Conservation (phyloP, 2,113 vertebrate genomes). For the Macrotis lagotis region DNA sequence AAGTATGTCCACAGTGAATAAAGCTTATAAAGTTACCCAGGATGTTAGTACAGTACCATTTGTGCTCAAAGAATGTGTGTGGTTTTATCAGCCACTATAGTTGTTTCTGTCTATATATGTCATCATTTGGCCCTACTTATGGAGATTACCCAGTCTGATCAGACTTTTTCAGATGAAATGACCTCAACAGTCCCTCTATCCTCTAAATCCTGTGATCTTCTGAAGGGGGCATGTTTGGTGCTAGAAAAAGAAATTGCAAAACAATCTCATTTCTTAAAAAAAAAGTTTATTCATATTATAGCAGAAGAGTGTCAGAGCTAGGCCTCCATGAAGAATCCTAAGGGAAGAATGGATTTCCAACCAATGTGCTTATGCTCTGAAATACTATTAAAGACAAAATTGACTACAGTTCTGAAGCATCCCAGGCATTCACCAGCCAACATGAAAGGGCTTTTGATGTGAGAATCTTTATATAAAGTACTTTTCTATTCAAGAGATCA, state of each 20-base stretch:
- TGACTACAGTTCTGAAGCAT: slow-evolving; percentile 11
- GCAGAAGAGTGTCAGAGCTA: background rate
- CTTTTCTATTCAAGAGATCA: slow-evolving; percentile 38
- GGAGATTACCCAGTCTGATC: background rate
- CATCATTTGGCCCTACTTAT: background rate
- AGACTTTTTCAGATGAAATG: background rate
- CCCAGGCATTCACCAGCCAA: background rate
- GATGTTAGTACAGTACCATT: background rate
- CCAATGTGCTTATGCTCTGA: slow-evolving; percentile 7
- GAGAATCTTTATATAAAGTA: slow-evolving; percentile 26
- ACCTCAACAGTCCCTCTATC: background rate
- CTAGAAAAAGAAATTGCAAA: background rate
- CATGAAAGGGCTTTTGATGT: slow-evolving; percentile 23
- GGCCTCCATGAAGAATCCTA: background rate
- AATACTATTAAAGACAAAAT: slow-evolving; percentile 20
- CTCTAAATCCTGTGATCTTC: background rate
- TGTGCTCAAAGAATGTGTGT: background rate
- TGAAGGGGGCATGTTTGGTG: background rate
- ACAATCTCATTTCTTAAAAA: background rate
- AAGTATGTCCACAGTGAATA: background rate
- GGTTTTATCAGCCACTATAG: background rate
- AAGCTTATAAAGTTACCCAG: background rate
- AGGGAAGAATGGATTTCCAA: background rate
- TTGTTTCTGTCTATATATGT: background rate
- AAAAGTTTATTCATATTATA: background rate